A percentile compares a stretch with the other conserved stretches of the same genome.
Evolutionary conservation across 2,888 invertebrate genomes (phyloP).

Genomic region (Pachydiplax longipennis): DNA sequence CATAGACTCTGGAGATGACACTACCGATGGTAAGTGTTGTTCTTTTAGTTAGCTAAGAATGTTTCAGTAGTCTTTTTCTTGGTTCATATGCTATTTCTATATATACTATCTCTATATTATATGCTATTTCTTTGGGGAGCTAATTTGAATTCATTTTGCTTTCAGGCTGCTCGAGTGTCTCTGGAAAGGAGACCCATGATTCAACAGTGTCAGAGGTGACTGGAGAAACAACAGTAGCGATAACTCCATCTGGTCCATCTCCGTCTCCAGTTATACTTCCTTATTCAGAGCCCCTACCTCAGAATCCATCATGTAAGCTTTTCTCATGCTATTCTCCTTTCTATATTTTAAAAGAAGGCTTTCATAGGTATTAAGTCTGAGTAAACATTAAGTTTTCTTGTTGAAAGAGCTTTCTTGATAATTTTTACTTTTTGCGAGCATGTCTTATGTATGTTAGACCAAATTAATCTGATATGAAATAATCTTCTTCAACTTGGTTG

Average conservation of each 20-base stretch:
- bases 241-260: slow-evolving; percentile 66
- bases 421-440: too few relatives aligned
- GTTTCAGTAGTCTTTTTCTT: not conserved
- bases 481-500: too few relatives aligned
- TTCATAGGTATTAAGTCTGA: too few relatives aligned
- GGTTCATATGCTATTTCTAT: too few relatives aligned
- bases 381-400: too few relatives aligned
- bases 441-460: too few relatives aligned
- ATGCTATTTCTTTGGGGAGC: not conserved
- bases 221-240: slow-evolving; percentile 66
- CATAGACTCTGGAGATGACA: slow-evolving; percentile 28
- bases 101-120: not conserved
- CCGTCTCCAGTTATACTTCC: slow-evolving; percentile 48
- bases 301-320: slow-evolving; percentile 31
- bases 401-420: too few relatives aligned
- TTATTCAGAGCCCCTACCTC: slow-evolving; percentile 15
- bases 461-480: too few relatives aligned
- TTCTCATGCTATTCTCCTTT: not conserved
- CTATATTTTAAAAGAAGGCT: too few relatives aligned
- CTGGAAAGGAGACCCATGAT: slow-evolving; percentile 54
- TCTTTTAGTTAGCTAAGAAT: not conserved
- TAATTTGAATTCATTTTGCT: not conserved
- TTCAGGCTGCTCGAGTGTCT: slow-evolving; percentile 50
- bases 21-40: not conserved
- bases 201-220: slow-evolving; percentile 63